phyloP scores from a whole-genome alignment of 2,888 invertebrate species.

The Habroteleia sp. region DNA sequence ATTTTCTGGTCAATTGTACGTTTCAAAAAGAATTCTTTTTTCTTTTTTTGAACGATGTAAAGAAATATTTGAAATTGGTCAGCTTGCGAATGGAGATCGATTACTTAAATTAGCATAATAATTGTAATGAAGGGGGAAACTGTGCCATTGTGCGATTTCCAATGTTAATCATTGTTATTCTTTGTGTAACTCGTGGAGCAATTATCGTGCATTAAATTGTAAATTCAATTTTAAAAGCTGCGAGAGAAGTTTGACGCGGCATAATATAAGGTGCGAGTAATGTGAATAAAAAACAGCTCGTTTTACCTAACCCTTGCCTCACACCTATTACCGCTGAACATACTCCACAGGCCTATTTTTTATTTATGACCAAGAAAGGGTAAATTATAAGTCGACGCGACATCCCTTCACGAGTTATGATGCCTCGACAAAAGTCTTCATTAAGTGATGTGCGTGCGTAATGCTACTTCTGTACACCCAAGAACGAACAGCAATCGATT shows the following conservation, averaged over 20 bases:
- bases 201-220: constrained; percentile 42
- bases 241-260: constrained; percentile 25
- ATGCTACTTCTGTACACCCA: neutral
- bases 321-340: constrained; percentile 73
- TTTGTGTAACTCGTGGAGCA: constrained; percentile 12
- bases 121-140: neutral
- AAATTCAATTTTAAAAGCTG: constrained; percentile 29
- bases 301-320: constrained; percentile 70
- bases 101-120: constrained; percentile 6
- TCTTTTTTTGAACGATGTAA: no score
- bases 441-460: constrained; percentile 40
- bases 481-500: constrained; percentile 31
- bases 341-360: constrained; percentile 72
- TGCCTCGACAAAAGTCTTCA: constrained; percentile 41
- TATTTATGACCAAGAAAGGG: constrained; percentile 67
- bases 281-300: constrained; percentile 30
- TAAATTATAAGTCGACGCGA: constrained; percentile 50
- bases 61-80: no score
- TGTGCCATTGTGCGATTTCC: constrained; percentile 15
- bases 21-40: no score
- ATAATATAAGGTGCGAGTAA: constrained; percentile 23
- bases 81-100: no score
- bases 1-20: no score
- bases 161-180: constrained; percentile 21
- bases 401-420: constrained; percentile 35